Percentiles rank a stretch among this genome's conserved stretches.
Conservation (phyloP, 2,113 vertebrate species). For the Elachura formosa region DNA sequence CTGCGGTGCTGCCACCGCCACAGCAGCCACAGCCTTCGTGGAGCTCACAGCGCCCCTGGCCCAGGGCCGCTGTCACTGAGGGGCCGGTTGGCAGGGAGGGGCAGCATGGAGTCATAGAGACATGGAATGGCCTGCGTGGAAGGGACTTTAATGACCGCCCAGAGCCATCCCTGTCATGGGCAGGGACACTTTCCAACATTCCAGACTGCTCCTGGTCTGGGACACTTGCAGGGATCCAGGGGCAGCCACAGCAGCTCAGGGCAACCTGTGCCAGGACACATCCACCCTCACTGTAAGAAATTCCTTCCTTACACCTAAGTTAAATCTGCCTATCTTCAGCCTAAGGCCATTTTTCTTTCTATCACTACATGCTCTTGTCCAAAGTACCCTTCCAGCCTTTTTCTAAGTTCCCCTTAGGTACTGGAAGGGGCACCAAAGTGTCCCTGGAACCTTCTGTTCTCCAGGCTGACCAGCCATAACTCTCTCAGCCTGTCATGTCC, state of each 20-base stretch:
- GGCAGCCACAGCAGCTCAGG: no score
- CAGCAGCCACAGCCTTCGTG: not conserved
- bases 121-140: not conserved
- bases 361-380: not conserved
- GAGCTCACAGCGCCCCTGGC: not conserved
- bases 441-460: not conserved
- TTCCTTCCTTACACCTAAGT: no score
- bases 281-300: no score
- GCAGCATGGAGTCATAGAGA: not conserved
- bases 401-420: not conserved
- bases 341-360: not conserved
- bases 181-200: not conserved
- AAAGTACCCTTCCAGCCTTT: not conserved
- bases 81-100: not conserved
- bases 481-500: not conserved
- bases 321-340: not conserved
- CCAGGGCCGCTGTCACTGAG: not conserved
- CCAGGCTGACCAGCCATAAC: not conserved
- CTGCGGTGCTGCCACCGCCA: not conserved
- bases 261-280: no score
- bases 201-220: not conserved
- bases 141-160: not conserved
- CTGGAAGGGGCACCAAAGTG: not conserved
- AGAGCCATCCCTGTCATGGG: not conserved
- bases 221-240: no score